Conservation (phyloP, 2,797 vertebrate genomes). For the Labroides dimidiatus region DNA sequence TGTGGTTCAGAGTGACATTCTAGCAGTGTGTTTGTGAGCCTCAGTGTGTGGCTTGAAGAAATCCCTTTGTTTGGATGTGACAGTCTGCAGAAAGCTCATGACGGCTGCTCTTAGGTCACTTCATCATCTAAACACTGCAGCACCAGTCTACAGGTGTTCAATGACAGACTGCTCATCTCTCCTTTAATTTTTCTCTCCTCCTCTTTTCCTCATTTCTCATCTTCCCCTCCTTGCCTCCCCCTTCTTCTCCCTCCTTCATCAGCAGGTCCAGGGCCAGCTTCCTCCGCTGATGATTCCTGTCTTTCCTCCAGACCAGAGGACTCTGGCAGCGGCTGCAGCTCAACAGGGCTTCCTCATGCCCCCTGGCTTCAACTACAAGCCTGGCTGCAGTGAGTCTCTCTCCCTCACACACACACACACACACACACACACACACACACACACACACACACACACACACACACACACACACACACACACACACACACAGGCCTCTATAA, state of each 20-base stretch:
- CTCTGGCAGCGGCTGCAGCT: conserved; percentile 94
- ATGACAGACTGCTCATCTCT: conserved; percentile 11
- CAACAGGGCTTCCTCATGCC: conserved; percentile 99
- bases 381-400: conserved; percentile 95
- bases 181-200: background rate
- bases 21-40: conserved; percentile 17
- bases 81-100: background rate
- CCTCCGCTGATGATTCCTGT: conserved; percentile 98
- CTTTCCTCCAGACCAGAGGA: conserved; percentile 98
- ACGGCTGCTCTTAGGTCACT: conserved; percentile 11
- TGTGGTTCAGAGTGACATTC: conserved; percentile 7
- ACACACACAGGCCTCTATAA: conserved; percentile 1
- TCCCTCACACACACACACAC: conserved; percentile 11
- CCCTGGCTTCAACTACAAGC: conserved; percentile 98
- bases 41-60: conserved; percentile 28
- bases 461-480: background rate
- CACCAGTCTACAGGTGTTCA: too few species aligned
- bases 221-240: background rate
- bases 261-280: conserved; percentile 99
- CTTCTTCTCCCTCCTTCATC: conserved; percentile 68
- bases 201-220: background rate
- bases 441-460: conserved; percentile 1
- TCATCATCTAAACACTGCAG: background rate
- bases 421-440: background rate
- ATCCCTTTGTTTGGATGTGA: conserved; percentile 15